These are phyloP conservation scores for Spheniscus humboldti DNA, from an alignment of 2,797 vertebrate genomes.

Conservation along the genomic window DNA sequence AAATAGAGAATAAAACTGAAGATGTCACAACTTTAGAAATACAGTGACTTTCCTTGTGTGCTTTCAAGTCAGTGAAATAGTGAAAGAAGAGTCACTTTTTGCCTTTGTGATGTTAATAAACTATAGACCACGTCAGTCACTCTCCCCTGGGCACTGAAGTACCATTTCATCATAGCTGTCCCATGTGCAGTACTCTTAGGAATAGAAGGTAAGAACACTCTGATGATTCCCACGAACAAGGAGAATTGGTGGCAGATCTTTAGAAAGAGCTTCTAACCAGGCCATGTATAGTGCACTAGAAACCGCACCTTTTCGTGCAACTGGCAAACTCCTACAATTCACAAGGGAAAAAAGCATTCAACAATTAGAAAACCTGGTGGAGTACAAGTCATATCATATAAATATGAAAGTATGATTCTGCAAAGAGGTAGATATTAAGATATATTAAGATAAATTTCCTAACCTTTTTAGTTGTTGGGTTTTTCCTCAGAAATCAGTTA, in stretches of 20 bases:
- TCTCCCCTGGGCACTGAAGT: constrained; percentile 67
- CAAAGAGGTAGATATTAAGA: not conserved
- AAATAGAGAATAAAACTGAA: constrained; percentile 72
- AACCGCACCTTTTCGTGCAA: constrained; percentile 92
- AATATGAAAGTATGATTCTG: not conserved
- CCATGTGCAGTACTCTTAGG: constrained; percentile 72
- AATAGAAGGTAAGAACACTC: constrained; percentile 99
- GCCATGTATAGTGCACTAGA: constrained; percentile 96
- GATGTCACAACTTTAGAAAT: constrained; percentile 69
- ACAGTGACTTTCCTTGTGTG: constrained; percentile 77
- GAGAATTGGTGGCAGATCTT: constrained; percentile 90
- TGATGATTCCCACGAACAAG: constrained; percentile 96
- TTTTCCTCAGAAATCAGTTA: not conserved
- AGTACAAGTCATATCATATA: rapidly evolving
- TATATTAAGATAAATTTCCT: not conserved
- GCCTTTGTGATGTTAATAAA: constrained; percentile 66
- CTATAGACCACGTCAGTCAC: constrained; percentile 57
- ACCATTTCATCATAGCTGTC: constrained; percentile 57
- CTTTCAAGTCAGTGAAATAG: constrained; percentile 78
- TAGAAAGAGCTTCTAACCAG: constrained; percentile 91
- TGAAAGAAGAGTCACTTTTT: constrained; percentile 76
- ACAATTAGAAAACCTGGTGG: not conserved
- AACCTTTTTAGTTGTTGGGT: rapidly evolving
- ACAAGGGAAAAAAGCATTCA: not conserved
- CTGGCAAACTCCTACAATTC: constrained; percentile 87